A percentile compares a stretch with the other conserved stretches of the same genome.
Evolutionary conservation across 2,888 invertebrate genomes (phyloP).

Genomic region (Steromphala cineraria): DNA sequence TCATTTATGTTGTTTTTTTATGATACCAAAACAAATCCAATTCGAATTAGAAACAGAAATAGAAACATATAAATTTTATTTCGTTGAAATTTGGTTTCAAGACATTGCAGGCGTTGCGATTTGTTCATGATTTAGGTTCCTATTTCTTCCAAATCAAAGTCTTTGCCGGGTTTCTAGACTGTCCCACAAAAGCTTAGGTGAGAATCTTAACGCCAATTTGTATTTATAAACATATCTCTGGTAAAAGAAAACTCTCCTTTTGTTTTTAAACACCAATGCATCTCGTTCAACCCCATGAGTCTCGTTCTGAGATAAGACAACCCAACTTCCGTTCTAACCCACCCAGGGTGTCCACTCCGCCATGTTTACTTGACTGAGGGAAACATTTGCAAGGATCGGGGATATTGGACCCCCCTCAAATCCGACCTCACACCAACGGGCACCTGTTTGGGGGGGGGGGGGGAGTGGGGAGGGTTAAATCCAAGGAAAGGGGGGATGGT

Average conservation of each 20-base stretch:
- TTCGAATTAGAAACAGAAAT: too few species aligned
- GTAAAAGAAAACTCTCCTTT: neutral
- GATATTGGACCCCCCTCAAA: neutral
- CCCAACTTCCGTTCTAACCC: neutral
- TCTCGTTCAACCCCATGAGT: neutral
- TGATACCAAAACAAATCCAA: too few species aligned
- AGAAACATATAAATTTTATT: too few species aligned
- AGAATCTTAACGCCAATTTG: too few species aligned
- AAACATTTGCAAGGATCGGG: constrained; percentile 9
- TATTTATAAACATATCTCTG: neutral
- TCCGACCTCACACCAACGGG: constrained; percentile 19
- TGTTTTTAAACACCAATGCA: neutral
- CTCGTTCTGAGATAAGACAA: neutral
- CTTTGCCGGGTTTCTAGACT: too few species aligned
- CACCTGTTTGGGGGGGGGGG: constrained; percentile 10
- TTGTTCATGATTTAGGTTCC: too few species aligned
- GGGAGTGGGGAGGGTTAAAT: neutral
- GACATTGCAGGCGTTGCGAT: too few species aligned
- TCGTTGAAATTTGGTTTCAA: too few species aligned
- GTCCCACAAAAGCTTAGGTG: too few species aligned
- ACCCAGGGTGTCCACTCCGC: neutral
- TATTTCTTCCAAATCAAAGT: too few species aligned
- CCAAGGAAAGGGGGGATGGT: neutral
- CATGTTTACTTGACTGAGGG: neutral
- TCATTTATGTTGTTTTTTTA: too few species aligned